Percentiles rank a stretch among this genome's conserved stretches.
Evolutionary conservation across 2,113 vertebrate species (phyloP).

Genomic region (Charina bottae): DNA sequence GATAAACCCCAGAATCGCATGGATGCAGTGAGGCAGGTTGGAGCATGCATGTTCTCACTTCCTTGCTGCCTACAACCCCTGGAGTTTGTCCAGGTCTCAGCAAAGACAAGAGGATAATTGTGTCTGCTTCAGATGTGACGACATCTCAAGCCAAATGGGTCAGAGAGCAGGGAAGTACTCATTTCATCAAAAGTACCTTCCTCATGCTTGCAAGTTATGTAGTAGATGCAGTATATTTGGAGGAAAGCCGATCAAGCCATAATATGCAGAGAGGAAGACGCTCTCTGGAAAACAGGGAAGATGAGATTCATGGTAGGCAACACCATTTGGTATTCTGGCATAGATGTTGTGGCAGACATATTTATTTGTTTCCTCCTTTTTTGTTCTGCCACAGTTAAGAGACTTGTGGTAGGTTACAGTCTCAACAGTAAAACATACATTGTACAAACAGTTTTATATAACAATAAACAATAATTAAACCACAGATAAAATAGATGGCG

Average conservation of each 20-base stretch:
- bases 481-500: neutral
- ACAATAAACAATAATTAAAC: neutral
- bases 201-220: too few species aligned
- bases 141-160: neutral
- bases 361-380: too few species aligned
- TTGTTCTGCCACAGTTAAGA: too few species aligned
- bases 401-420: too few species aligned
- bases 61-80: neutral
- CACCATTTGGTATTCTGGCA: neutral
- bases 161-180: neutral
- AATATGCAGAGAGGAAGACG: too few species aligned
- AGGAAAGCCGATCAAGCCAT: too few species aligned
- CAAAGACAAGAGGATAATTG: neutral
- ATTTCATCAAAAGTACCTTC: neutral
- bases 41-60: neutral
- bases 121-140: neutral
- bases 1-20: neutral
- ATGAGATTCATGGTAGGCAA: neutral
- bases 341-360: too few species aligned
- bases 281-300: neutral
- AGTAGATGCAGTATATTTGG: too few species aligned
- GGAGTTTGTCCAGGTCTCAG: neutral
- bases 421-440: neutral
- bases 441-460: neutral
- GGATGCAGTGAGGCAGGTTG: neutral